Percentiles rank a stretch among this genome's conserved stretches.
These are phyloP conservation scores for Holacanthella duospinosa DNA, from an alignment of 2,888 invertebrate species.

Conservation along the genomic window DNA sequence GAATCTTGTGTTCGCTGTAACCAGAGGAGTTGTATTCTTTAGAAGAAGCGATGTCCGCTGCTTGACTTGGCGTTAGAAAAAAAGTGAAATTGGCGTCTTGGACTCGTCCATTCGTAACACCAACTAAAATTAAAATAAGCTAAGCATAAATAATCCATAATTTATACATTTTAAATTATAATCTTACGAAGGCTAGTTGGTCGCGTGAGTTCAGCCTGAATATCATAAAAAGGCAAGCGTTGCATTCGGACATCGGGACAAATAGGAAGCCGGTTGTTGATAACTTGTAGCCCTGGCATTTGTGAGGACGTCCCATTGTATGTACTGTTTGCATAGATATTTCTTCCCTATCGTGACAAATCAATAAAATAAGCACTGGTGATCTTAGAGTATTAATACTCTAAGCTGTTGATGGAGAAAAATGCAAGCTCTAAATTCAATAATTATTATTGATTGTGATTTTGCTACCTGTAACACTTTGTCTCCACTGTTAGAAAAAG, in stretches of 20 bases:
- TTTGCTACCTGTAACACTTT: too few species aligned
- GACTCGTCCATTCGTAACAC: constrained; percentile 48
- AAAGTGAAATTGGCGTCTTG: constrained; percentile 80
- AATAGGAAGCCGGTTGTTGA: constrained; percentile 53
- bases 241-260: constrained; percentile 90
- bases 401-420: too few species aligned
- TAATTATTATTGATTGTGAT: too few species aligned
- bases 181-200: constrained; percentile 64
- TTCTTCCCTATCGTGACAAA: neutral
- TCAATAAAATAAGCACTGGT: neutral
- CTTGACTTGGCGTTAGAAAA: constrained; percentile 84
- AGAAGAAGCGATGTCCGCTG: constrained; percentile 76
- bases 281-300: constrained; percentile 1
- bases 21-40: constrained; percentile 45
- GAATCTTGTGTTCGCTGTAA: constrained; percentile 23
- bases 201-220: constrained; percentile 73
- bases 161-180: neutral
- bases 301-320: neutral
- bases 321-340: neutral
- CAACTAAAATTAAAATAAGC: neutral
- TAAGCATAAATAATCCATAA: neutral
- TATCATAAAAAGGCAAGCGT: constrained; percentile 83
- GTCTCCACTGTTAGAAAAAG: too few species aligned
- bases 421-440: too few species aligned
- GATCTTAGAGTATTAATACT: neutral